Evolutionary conservation across 2,113 vertebrate genomes (phyloP).

Genomic region (Polyodon spathula): DNA sequence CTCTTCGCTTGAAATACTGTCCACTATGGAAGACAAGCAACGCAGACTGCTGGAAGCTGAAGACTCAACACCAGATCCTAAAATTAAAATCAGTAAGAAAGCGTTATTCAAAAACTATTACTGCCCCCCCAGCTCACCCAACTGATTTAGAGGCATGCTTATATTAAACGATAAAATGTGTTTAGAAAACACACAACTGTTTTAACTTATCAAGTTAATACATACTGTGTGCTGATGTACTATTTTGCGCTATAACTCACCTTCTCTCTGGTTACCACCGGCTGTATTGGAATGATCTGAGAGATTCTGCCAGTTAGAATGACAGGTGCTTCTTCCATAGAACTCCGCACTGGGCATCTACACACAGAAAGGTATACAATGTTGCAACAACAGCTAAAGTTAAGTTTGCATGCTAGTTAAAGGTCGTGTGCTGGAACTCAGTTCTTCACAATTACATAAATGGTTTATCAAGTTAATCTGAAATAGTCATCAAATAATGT

Average conservation of each 20-base stretch:
- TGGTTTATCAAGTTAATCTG: no score
- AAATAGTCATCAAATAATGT: no score
- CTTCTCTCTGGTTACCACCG: constrained; percentile 62
- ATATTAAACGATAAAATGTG: no score
- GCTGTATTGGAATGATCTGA: constrained; percentile 77
- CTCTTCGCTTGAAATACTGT: constrained; percentile 86
- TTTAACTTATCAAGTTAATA: no score
- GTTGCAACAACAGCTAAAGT: neutral
- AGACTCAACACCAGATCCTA: constrained; percentile 56
- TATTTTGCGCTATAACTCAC: constrained; percentile 50
- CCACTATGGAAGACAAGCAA: constrained; percentile 89
- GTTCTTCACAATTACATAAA: no score
- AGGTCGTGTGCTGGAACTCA: neutral
- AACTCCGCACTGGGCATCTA: constrained; percentile 64
- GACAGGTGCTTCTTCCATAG: constrained; percentile 68
- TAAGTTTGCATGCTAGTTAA: neutral
- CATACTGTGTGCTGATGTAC: neutral
- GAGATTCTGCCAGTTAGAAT: constrained; percentile 66
- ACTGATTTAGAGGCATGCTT: no score
- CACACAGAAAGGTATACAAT: constrained; percentile 17
- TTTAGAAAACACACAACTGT: no score
- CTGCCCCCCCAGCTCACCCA: no score
- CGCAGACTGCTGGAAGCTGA: constrained; percentile 84
- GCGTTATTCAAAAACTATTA: no score
- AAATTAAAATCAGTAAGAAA: constrained; percentile 4